Evolutionary conservation across 1,140 invertebrate genomes (phyloP), one percentile per base, ranked within the genome.

Genomic region (Trichogramma pretiosum): DNA sequence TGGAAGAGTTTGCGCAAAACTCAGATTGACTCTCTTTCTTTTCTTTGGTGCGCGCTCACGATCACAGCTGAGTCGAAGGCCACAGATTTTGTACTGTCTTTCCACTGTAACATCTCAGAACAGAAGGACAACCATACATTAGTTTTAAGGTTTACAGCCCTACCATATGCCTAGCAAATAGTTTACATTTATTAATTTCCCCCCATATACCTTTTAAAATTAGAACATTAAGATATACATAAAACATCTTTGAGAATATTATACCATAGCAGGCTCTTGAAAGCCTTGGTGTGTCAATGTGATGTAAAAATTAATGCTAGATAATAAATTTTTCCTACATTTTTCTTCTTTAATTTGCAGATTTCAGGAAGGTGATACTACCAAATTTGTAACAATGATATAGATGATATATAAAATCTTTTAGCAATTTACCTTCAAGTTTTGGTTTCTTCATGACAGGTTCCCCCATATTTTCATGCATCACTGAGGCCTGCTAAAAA

Each of bases 81-180:
- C 68, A 70, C 62, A 67, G 68, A 70, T 68, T 72, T 67, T 70
- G 69, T 72, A 70, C 63, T 66, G 66, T 71, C 67, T 70, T 63
- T 66, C 66, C 61, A 63, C 70, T 72, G 70, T 71, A 72, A 72
- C 70, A 72, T 70, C 68, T 71, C 70, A 72, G 70, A 72, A 72
- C 70, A 72, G 63, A 72, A 72, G 68, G 67, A 72, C 68, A 72
- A 68, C 67, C 67, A 71, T 67, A 68, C 61, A 72, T 72, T 72
- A 72, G 70, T 72, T 62, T 67, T 59, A 63, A 14, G 11, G 16
- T 40, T 64, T 66, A n/a, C n/a, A n/a, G n/a, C n/a, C n/a, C n/a
- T n/a, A n/a, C n/a, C n/a, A n/a, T n/a, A n/a, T n/a, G n/a, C n/a
- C n/a, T n/a, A n/a, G n/a, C n/a, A n/a, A n/a, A n/a, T n/a, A n/a